phyloP scores from a whole-genome alignment of 1,140 invertebrate species.

The Dreissena polymorpha region DNA sequence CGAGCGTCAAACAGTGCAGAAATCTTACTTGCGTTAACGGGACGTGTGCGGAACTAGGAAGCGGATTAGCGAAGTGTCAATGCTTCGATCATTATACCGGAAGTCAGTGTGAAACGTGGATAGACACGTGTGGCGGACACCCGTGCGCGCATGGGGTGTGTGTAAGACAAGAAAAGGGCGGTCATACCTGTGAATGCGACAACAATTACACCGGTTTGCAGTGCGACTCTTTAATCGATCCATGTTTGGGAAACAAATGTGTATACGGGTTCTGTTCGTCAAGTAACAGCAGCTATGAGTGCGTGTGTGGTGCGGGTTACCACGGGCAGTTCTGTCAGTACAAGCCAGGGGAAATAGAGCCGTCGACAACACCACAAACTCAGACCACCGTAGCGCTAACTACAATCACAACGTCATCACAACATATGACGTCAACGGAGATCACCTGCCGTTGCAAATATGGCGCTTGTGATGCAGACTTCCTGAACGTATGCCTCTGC shows the following conservation, averaged over 20 bases:
- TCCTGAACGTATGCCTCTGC: conserved; percentile 30
- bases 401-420: conserved; percentile 9
- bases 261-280: conserved; percentile 38
- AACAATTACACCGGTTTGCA: conserved; percentile 28
- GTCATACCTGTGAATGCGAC: conserved; percentile 25
- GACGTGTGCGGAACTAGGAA: conserved; percentile 52
- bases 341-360: conserved; percentile 21
- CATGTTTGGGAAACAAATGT: conserved; percentile 19
- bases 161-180: not conserved
- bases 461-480: conserved; percentile 15
- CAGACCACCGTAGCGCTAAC: not conserved
- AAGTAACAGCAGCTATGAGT: conserved; percentile 10
- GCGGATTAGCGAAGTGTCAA: conserved; percentile 82
- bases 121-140: conserved; percentile 12
- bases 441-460: not conserved
- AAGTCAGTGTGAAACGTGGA: not conserved
- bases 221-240: conserved; percentile 20
- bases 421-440: not conserved
- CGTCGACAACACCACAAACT: not conserved
- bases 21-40: conserved; percentile 86
- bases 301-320: conserved; percentile 43
- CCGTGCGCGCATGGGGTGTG: conserved; percentile 21
- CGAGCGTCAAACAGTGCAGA: conserved; percentile 85
- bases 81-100: conserved; percentile 84
- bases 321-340: conserved; percentile 38